Base-by-base conservation (phyloP, 2,888 invertebrate species). In the Apotomis turbidana region DNA sequence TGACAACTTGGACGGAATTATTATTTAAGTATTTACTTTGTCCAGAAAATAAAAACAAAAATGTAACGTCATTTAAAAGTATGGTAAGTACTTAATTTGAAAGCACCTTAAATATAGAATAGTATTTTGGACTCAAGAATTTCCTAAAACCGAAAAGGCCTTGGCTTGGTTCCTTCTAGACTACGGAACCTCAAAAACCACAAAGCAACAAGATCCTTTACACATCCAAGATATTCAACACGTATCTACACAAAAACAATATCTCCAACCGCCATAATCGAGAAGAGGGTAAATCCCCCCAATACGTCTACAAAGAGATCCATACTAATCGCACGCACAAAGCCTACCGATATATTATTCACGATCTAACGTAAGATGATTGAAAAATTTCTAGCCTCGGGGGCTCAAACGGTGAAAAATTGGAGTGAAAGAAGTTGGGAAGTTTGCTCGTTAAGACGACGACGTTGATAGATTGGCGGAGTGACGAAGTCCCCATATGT, bases 321-420 rank as follows among this genome's bases (percentile, higher is more conserved):
- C 36, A 54, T 55, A 54, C 41, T 51, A 63, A 51, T 57, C 49
- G 51, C 12, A 5, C 41, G 6, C 41, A 41, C 41, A 41, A 41
- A 41, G 41, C 36, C 9, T 3, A 27, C 36, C 13, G 52, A 75
- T 80, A 79, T 76, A 78, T 79, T 77, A 79, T 79, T 77, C 79
- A 79, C 76, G 75, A 79, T 74, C 77, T 76, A 15, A 74, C 72
- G 74, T 70, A 58, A 63, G 70, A 67, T 76, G 79, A 81, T 81
- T 80, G 79, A 77, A 78, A 78, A 78, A 77, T 79, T 77, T 74
- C 71, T 70, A 70, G 74, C 73, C 59, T 10, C 38, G 41, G 27
- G 13, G 67, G 60, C 60, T 54, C n/a, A 67, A 71, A 54, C 46
- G 61, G 60, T 61, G 61, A 67, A 61, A 71, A 67, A 71, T 71